Evolutionary conservation across 2,888 invertebrate genomes (phyloP).

Genomic region (Cryptocephalus moraei): DNA sequence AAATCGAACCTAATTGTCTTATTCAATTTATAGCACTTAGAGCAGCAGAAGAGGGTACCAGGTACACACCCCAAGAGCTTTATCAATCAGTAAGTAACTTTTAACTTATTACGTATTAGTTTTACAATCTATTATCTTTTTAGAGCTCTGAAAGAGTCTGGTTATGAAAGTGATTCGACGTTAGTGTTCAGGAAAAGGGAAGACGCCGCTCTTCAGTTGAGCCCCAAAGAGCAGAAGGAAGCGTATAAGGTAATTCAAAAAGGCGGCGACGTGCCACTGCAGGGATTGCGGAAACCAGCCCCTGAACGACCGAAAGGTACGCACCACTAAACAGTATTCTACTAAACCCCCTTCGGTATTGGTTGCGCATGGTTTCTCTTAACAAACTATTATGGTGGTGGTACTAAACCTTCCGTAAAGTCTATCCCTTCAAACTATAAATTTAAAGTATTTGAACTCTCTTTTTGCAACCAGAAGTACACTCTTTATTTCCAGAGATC

Average conservation of each 20-base stretch:
- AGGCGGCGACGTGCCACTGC: conserved; percentile 89
- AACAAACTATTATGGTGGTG: too few species aligned
- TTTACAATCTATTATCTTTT: conserved; percentile 5
- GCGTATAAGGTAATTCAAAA: conserved; percentile 83
- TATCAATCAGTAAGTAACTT: conserved; percentile 62
- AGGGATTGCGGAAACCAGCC: conserved; percentile 83
- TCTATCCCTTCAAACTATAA: background rate
- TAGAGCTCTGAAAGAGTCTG: conserved; percentile 80
- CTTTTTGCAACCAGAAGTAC: conserved; percentile 2
- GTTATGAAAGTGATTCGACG: conserved; percentile 86
- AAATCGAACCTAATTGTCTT: too few species aligned
- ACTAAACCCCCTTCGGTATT: background rate
- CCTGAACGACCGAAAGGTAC: conserved; percentile 73
- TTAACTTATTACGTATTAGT: background rate
- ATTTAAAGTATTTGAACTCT: conserved; percentile 3
- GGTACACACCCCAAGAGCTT: conserved; percentile 55
- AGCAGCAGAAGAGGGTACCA: conserved; percentile 57
- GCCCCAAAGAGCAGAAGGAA: conserved; percentile 73
- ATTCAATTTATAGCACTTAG: conserved; percentile 50
- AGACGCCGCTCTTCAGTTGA: conserved; percentile 53
- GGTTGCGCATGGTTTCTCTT: background rate
- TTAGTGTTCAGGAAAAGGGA: conserved; percentile 73
- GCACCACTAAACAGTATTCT: background rate
- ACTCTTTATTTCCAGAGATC: conserved; percentile 10
- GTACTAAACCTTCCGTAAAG: background rate